Evolutionary conservation across 2,113 vertebrate genomes (phyloP).

Genomic region (Hepsetus odoe): DNA sequence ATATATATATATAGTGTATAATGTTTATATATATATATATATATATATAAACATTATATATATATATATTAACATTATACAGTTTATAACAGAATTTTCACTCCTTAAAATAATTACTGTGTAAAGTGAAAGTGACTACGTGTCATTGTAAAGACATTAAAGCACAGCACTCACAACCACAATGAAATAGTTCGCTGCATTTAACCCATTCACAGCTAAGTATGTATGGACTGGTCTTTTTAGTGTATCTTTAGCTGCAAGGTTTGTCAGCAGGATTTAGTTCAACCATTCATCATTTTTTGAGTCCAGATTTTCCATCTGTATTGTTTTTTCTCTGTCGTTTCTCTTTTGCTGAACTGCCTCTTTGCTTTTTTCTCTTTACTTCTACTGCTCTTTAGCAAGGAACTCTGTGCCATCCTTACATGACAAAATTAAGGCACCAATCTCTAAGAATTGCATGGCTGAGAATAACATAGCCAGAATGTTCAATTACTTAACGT

Average conservation of each 20-base stretch:
- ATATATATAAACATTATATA: no score
- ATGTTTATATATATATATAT: no score
- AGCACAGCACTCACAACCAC: no score
- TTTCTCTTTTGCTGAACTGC: not conserved
- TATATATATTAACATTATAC: no score
- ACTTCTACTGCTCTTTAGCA: not conserved
- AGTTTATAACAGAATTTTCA: no score
- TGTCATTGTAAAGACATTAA: no score
- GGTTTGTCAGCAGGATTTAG: conserved; percentile 15
- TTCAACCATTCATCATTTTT: conserved; percentile 19
- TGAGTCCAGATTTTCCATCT: not conserved
- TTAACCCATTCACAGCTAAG: no score
- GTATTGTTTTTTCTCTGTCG: not conserved
- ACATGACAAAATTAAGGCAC: not conserved
- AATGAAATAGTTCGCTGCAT: no score
- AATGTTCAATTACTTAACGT: not conserved
- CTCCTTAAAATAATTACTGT: no score
- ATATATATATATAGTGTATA: no score
- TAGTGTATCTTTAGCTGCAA: not conserved
- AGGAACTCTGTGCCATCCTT: no score
- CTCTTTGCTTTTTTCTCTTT: conserved; percentile 1
- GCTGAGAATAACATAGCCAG: not conserved
- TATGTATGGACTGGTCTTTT: conserved; percentile 24
- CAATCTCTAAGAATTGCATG: not conserved
- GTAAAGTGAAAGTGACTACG: no score